phyloP scores from a whole-genome alignment of 2,113 vertebrate genomes.

The Ctenodactylus gundi region DNA sequence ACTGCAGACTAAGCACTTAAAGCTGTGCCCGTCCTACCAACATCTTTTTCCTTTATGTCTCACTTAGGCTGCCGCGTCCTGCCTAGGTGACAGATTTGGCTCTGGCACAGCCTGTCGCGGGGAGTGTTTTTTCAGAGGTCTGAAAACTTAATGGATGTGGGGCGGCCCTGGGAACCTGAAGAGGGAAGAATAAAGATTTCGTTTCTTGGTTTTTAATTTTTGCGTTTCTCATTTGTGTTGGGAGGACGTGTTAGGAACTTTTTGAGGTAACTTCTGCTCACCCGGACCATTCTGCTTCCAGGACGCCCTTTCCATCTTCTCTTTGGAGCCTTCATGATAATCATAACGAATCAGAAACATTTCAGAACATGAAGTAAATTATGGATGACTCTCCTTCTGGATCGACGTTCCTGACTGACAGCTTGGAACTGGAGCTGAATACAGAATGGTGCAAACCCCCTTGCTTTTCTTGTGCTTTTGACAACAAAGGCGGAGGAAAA shows the following conservation, averaged over 20 bases:
- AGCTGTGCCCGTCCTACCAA: background rate
- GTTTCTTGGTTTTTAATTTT: background rate
- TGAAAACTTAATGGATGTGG: background rate
- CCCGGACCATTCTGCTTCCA: background rate
- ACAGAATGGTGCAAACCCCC: slow-evolving; percentile 80
- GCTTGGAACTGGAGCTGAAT: slow-evolving; percentile 85
- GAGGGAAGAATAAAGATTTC: background rate
- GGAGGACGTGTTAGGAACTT: background rate
- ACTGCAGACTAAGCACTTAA: background rate
- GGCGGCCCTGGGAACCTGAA: background rate
- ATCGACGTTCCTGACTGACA: slow-evolving; percentile 84
- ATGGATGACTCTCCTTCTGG: slow-evolving; percentile 88
- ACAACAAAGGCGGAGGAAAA: slow-evolving; percentile 80
- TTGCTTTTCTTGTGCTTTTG: slow-evolving; percentile 90
- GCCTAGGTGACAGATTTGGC: background rate
- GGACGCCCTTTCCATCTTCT: background rate
- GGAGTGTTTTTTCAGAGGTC: background rate
- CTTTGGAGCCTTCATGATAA: background rate
- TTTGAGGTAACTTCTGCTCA: background rate
- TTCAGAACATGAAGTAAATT: slow-evolving; percentile 61
- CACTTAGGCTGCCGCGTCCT: background rate
- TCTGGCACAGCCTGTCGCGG: background rate
- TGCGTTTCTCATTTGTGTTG: background rate
- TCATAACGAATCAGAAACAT: background rate
- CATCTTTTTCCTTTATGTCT: background rate